Evolutionary conservation across 2,797 vertebrate species (phyloP), one percentile per base, ranked within the genome.

Genomic region (Mus caroli): DNA sequence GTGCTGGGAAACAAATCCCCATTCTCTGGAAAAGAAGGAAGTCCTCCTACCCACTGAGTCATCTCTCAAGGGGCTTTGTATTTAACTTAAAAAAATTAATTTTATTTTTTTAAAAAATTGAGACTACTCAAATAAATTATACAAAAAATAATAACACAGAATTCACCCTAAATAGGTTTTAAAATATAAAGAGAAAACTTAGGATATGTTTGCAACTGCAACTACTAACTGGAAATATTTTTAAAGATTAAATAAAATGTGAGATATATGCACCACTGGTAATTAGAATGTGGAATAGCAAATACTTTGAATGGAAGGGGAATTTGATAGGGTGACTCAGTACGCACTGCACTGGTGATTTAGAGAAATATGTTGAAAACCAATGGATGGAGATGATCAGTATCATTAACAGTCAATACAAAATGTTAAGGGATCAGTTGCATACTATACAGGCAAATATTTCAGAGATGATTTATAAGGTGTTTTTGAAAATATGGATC

Each of bases 81-180:
- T 84, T 93, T 91, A 75, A 94, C 52, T 80, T 87, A 87, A 78
- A 96, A 96, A 71, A 89, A 43, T 85, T 89, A 46, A 43, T 76
- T 67, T 31, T 50, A 75, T 56, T 3, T 58, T 56, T 2, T 52
- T 50, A 6, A 93, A 94, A 94, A 93, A 24, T 13, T 90, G 79
- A 90, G 62, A 76, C 43, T 15, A 80, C 0, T 22, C 6, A 71
- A 52, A 31, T 79, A 88, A 86, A 69, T n/a, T 82, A 5, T 46
- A 24, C 31, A 80, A 89, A 82, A n/a, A 73, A 60, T 6, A 88
- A 56, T 69, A 43, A 82, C 46, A 90, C 17, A n/a, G 7, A 26
- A 50, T 4, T 91, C 31, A 9, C 37, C n/a, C 15, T 78, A 88
- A 92, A 75, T 94, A 82, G 77, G 37, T 92, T 40, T 50, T 37